phyloP scores from a whole-genome alignment of 1,140 invertebrate species.

The Plodia interpunctella region DNA sequence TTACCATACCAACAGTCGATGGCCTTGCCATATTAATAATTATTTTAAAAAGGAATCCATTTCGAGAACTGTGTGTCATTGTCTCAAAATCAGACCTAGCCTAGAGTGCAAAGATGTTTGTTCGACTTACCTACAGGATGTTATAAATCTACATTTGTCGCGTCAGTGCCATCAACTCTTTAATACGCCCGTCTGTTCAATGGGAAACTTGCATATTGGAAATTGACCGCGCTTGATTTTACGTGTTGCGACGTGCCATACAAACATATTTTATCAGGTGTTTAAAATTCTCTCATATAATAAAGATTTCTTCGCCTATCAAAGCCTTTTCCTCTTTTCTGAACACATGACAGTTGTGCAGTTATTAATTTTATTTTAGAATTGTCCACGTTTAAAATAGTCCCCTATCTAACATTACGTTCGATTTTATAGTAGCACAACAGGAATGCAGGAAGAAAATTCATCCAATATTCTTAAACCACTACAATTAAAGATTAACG shows the following conservation, averaged over 20 bases:
- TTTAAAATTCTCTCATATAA: too few relatives aligned
- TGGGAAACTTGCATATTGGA: too few relatives aligned
- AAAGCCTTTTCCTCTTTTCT: neutral
- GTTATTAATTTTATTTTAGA: constrained; percentile 1
- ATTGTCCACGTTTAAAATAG: constrained; percentile 5
- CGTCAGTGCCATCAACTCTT: too few relatives aligned
- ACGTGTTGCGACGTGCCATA: too few relatives aligned
- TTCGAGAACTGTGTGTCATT: neutral
- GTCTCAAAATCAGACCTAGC: too few relatives aligned
- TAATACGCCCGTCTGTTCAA: too few relatives aligned
- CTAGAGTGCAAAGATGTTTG: too few relatives aligned
- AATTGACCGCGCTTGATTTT: too few relatives aligned
- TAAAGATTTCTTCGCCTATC: too few relatives aligned
- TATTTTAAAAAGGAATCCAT: constrained; percentile 12
- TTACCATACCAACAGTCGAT: constrained; percentile 17
- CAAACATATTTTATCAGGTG: too few relatives aligned
- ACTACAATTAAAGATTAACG: neutral
- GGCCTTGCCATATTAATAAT: constrained; percentile 14
- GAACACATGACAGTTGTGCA: neutral
- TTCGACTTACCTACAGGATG: too few relatives aligned
- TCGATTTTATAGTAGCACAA: neutral
- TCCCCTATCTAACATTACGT: neutral
- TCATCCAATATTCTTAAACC: neutral
- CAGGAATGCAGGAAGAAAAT: neutral
- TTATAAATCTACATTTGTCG: too few relatives aligned